Evolutionary conservation across 1,140 invertebrate genomes (phyloP).

Genomic region (Leptestheria dahalacensis): DNA sequence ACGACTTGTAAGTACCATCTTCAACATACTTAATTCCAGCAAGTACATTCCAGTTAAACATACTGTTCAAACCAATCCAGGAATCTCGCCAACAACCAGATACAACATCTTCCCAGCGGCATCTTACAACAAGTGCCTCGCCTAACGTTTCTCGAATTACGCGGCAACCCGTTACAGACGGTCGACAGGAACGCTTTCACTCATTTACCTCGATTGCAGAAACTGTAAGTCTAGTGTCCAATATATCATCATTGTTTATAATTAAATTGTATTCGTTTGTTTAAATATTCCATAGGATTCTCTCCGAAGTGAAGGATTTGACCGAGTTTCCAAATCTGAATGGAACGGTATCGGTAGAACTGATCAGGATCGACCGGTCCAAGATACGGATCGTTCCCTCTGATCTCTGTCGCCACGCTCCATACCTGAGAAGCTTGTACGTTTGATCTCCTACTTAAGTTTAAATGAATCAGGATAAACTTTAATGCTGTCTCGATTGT

Average conservation of each 20-base stretch:
- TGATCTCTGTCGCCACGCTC: slow-evolving; percentile 58
- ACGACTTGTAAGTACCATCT: background rate
- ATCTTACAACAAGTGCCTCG: slow-evolving; percentile 39
- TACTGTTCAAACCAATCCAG: slow-evolving; percentile 29
- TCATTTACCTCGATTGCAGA: slow-evolving; percentile 44
- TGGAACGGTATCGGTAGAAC: slow-evolving; percentile 56
- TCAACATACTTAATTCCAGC: too few relatives aligned
- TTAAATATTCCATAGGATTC: slow-evolving; percentile 39
- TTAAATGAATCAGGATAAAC: too few relatives aligned
- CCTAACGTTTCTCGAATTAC: slow-evolving; percentile 46
- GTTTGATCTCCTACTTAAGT: too few relatives aligned
- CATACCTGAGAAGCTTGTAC: slow-evolving; percentile 70
- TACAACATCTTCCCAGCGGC: slow-evolving; percentile 42
- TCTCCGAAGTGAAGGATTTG: slow-evolving; percentile 68
- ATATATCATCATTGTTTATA: too few relatives aligned
- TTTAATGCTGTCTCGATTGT: too few relatives aligned
- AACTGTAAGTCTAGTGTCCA: slow-evolving; percentile 58
- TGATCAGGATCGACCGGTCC: slow-evolving; percentile 64
- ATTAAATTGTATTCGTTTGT: slow-evolving; percentile 21
- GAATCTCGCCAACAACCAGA: slow-evolving; percentile 50
- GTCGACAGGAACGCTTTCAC: slow-evolving; percentile 47
- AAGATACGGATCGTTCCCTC: slow-evolving; percentile 49
- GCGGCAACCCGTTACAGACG: slow-evolving; percentile 49
- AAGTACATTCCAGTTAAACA: background rate
- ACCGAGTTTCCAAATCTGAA: slow-evolving; percentile 64